These are phyloP conservation scores for Neoaliturus tenellus DNA, from an alignment of 2,888 invertebrate species.

Conservation along the genomic window DNA sequence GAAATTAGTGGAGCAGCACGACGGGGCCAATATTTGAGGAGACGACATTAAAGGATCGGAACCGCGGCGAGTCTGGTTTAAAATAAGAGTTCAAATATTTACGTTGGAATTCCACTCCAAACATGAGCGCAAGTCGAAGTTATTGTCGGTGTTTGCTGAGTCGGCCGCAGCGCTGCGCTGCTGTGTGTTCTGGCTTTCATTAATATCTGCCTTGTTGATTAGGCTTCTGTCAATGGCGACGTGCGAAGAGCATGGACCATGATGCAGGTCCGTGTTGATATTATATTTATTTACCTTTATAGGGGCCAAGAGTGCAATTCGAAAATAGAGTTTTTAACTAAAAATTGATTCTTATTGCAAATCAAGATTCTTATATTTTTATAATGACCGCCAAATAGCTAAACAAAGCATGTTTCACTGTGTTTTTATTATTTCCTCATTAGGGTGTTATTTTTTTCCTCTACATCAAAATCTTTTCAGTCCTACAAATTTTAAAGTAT, in stretches of 20 bases:
- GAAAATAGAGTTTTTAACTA: too few relatives aligned
- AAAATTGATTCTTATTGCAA: too few relatives aligned
- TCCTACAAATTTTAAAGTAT: too few relatives aligned
- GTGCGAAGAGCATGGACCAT: not conserved
- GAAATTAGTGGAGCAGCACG: not conserved
- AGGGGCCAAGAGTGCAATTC: too few relatives aligned
- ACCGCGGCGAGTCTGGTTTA: slow-evolving; percentile 4
- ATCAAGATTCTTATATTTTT: too few relatives aligned
- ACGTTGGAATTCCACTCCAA: slow-evolving; percentile 41
- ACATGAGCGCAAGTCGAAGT: slow-evolving; percentile 13
- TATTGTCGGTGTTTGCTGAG: not conserved
- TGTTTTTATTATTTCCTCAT: too few relatives aligned
- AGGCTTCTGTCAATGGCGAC: not conserved
- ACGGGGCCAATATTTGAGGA: not conserved
- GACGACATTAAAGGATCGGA: slow-evolving; percentile 30
- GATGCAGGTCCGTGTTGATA: not conserved
- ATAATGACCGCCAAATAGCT: too few relatives aligned
- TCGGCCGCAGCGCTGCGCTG: not conserved
- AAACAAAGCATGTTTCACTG: too few relatives aligned
- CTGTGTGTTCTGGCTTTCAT: not conserved
- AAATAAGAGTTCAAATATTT: slow-evolving; percentile 47
- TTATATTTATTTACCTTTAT: too few relatives aligned
- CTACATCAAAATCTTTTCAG: too few relatives aligned
- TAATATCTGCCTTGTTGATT: not conserved
- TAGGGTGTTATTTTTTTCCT: too few relatives aligned